Conservation (phyloP, 2,797 vertebrate genomes). For the Lophotriccus pileatus region DNA sequence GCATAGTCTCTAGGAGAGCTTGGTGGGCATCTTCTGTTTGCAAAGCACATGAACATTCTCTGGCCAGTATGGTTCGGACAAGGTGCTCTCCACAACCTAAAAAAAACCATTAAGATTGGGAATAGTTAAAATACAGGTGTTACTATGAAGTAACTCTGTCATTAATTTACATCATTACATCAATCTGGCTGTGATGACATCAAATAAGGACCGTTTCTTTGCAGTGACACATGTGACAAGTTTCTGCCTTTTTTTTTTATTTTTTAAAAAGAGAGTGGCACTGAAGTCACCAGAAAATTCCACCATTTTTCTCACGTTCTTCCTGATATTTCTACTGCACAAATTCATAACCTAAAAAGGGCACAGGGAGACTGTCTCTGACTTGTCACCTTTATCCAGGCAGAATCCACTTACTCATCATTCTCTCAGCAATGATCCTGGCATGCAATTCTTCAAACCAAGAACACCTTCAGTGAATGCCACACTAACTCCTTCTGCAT, state of each 20-base stretch:
- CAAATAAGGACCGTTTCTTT: not conserved
- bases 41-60: slow-evolving; percentile 95
- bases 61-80: slow-evolving; percentile 95
- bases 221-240: not conserved
- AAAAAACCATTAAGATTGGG: slow-evolving; percentile 56
- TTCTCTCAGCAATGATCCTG: not conserved
- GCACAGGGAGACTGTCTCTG: not conserved
- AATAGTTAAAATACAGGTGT: not conserved
- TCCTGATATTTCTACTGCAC: not conserved
- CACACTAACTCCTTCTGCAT: not conserved
- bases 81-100: slow-evolving; percentile 98
- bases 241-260: not conserved
- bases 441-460: not conserved
- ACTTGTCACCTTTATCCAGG: not conserved
- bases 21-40: slow-evolving; percentile 97
- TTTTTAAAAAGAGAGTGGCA: not conserved
- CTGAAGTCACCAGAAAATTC: not conserved
- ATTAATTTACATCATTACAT: not conserved
- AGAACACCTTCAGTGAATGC: not conserved
- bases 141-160: not conserved
- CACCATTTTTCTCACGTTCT: not conserved
- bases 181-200: not conserved
- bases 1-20: slow-evolving; percentile 97
- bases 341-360: not conserved
- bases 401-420: not conserved